A percentile compares a stretch with the other conserved stretches of the same genome.
Conservation (phyloP, 64 coral and sea anemone species). For the Montipora capricornis region DNA sequence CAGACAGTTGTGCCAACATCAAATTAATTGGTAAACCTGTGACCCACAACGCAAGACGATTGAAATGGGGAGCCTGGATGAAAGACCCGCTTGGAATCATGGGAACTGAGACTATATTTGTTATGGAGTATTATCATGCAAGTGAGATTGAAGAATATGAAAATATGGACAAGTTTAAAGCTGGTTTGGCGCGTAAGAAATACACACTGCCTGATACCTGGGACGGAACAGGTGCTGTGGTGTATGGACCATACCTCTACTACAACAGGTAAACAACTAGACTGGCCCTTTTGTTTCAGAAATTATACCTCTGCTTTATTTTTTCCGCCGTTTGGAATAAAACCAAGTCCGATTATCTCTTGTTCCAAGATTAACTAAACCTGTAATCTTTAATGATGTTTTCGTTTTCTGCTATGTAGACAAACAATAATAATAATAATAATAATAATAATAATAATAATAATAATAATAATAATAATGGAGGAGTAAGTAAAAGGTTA, state of each 20-base stretch:
- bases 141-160: conserved; percentile 23
- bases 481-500: too few species aligned
- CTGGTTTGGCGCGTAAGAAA: neutral
- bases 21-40: neutral
- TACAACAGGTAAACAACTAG: conserved; percentile 38
- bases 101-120: conserved; percentile 58
- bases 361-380: too few species aligned
- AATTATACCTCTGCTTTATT: too few species aligned
- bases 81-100: neutral
- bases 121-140: neutral
- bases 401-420: too few species aligned
- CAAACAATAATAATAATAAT: too few species aligned
- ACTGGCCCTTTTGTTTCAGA: neutral
- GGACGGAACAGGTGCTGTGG: conserved; percentile 42
- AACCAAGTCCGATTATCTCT: too few species aligned
- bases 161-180: conserved; percentile 57
- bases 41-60: neutral
- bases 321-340: too few species aligned
- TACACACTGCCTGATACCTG: conserved; percentile 6
- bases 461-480: too few species aligned
- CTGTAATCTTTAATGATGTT: too few species aligned
- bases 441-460: too few species aligned
- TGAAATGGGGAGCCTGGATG: neutral
- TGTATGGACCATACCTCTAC: conserved; percentile 34
- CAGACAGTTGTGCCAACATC: conserved; percentile 21